A percentile compares a stretch with the other conserved stretches of the same genome.
These are phyloP conservation scores for Venturia canescens DNA, from an alignment of 1,140 invertebrate species.

Conservation along the genomic window DNA sequence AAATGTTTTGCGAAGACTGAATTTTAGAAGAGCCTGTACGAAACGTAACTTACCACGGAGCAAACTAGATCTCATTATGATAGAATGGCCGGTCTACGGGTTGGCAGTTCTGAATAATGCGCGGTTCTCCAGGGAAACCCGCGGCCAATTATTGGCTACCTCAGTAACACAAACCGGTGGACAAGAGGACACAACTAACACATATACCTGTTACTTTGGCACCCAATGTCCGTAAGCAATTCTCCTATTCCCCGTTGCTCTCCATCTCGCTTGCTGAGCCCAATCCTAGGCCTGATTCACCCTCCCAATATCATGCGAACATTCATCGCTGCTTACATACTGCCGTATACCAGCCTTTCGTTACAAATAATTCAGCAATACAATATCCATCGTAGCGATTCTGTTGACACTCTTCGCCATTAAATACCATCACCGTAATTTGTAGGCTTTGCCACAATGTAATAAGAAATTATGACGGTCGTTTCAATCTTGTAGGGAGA, in stretches of 20 bases:
- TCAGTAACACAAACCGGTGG: constrained; percentile 12
- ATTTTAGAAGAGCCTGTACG: neutral
- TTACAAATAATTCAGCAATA: constrained; percentile 2
- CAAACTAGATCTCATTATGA: constrained; percentile 46
- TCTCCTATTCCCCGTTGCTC: neutral
- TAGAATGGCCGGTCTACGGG: constrained; percentile 31
- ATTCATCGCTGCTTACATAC: neutral
- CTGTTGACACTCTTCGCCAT: neutral
- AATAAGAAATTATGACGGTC: too few species aligned
- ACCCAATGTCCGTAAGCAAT: neutral
- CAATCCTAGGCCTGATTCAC: neutral
- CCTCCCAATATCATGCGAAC: neutral
- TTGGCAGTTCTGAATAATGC: constrained; percentile 45
- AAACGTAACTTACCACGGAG: neutral
- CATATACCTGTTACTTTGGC: neutral
- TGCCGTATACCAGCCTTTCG: neutral
- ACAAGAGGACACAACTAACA: neutral
- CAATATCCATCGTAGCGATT: neutral
- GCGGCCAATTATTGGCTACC: constrained; percentile 43
- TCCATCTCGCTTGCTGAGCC: neutral
- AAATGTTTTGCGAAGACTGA: too few species aligned
- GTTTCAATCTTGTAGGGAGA: too few species aligned
- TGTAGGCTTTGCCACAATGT: too few species aligned
- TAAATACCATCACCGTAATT: neutral
- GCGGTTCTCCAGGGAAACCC: constrained; percentile 37